Conservation (phyloP, 2,113 vertebrate genomes). For the Pogonocichla stellata region DNA sequence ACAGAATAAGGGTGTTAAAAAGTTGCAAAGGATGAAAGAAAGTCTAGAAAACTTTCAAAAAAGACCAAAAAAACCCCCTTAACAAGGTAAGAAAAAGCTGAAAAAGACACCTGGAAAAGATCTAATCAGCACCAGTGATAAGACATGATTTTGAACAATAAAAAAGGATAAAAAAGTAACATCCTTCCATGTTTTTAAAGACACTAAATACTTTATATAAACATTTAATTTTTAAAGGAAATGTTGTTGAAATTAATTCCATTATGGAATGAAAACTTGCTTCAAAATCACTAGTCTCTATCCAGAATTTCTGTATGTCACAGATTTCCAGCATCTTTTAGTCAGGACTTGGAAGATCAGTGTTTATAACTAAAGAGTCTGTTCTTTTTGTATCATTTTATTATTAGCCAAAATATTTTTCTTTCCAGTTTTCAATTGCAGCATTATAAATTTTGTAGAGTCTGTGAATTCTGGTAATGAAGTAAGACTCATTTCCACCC, state of each 20-base stretch:
- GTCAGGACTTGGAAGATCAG: not conserved
- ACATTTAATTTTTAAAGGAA: not conserved
- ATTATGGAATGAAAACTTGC: not conserved
- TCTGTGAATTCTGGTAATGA: not conserved
- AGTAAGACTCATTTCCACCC: not conserved
- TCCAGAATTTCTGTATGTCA: not conserved
- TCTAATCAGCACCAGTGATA: not conserved
- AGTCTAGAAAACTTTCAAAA: not conserved
- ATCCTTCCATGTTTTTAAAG: not conserved
- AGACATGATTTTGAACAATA: not conserved
- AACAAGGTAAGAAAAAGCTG: not conserved
- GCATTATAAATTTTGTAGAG: not conserved
- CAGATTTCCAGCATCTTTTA: not conserved
- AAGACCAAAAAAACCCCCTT: not conserved
- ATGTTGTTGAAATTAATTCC: not conserved
- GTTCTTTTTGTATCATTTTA: not conserved
- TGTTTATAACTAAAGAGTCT: not conserved
- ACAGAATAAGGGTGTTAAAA: not conserved
- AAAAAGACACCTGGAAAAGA: not conserved
- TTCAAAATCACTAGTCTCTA: fast-evolving
- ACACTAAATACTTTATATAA: not conserved
- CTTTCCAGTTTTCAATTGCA: not conserved
- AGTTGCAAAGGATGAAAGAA: not conserved
- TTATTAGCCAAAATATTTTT: not conserved
- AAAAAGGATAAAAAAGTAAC: not conserved